Evolutionary conservation across 2,113 vertebrate genomes (phyloP), one percentile per base, ranked within the genome.

Genomic region (Pipra filicauda): DNA sequence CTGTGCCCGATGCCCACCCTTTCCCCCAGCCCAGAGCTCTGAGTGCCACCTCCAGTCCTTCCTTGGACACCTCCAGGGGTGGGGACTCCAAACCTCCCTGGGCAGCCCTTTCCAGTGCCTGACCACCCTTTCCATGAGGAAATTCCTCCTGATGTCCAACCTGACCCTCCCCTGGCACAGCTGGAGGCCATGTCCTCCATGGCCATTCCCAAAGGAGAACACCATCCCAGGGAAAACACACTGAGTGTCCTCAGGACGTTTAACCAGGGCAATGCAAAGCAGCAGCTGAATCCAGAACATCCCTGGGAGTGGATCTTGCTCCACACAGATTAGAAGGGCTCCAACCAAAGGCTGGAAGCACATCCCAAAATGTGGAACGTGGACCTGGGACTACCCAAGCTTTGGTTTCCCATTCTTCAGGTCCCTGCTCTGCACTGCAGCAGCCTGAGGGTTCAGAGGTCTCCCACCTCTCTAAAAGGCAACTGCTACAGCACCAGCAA

Each of bases 171-270:
- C 35, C 43, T 73, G 59, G 59, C 51, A 18, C 76, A 59, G 52
- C 22, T 20, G 13, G 67, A 33, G 67, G 76, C 51, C 0, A 1
- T 22, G 35, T 18, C 57, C 62, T 48, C 58, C 7, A 0, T 2
- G 30, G 19, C 27, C 76, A 33, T 66, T 66, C 33, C 30, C 59
- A 69, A 61, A 65, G 65, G 31, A 48, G 43, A 77, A 13, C 13
- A 6, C 23, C 7, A 11, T 2, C 21, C 16, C 71, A 57, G 39
- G 44, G 43, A 12, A 71, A 41, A 35, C 26, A 11, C 0, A 0
- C 0, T 7, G 2, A 37, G 2, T 9, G 3, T 6, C 30, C 10
- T 54, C 57, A 39, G 48, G 66, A 21, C 15, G 15, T 31, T 55
- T 8, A 31, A 8, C 23, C 23, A 73, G 73, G 39, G 61, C 49